Evolutionary conservation across 2,797 vertebrate species (phyloP).

Genomic region (Chromobotia macracanthus): DNA sequence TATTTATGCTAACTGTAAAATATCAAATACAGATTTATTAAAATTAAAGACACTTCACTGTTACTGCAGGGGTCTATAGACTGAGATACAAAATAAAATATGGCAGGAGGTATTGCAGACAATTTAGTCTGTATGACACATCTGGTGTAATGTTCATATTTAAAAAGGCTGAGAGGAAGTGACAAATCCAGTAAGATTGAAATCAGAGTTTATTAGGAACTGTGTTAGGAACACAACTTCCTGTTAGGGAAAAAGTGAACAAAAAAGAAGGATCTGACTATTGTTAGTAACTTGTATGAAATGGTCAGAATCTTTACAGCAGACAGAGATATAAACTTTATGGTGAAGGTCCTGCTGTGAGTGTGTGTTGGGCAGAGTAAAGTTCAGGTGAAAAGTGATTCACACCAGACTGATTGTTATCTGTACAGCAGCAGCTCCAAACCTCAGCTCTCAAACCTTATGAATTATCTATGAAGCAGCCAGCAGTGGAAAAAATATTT

Average conservation of each 20-base stretch:
- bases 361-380: background rate
- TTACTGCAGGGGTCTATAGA: too few species aligned
- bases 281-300: background rate
- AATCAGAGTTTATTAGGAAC: background rate
- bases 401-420: background rate
- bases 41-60: too few species aligned
- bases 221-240: background rate
- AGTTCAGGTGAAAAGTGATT: background rate
- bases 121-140: background rate
- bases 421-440: background rate
- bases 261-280: background rate
- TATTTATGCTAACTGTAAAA: background rate
- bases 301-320: background rate
- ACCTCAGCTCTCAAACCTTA: background rate
- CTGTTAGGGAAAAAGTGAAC: background rate
- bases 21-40: too few species aligned
- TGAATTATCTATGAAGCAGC: conserved; percentile 8
- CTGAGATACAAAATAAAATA: too few species aligned
- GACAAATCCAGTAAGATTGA: too few species aligned
- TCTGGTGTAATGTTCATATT: background rate
- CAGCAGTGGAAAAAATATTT: background rate
- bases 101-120: too few species aligned
- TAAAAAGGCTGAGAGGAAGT: background rate
- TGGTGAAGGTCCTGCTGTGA: background rate
- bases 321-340: background rate